Conservation (phyloP, 2,113 vertebrate genomes). For the Melospiza georgiana region DNA sequence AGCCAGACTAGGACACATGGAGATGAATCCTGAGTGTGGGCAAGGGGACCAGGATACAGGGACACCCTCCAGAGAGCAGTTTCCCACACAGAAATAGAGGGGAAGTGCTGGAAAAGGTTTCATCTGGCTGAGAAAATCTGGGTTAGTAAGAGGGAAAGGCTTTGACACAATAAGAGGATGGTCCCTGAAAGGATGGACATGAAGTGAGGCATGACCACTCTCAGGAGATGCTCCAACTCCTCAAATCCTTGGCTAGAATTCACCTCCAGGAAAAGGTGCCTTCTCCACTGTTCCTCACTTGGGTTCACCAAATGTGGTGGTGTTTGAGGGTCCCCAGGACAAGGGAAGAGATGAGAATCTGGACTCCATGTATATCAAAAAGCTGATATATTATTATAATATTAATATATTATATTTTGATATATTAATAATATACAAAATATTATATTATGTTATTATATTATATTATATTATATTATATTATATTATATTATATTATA, state of each 20-base stretch:
- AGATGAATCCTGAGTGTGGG: neutral
- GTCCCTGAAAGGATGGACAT: rapidly evolving
- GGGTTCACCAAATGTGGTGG: too few species aligned
- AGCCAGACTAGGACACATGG: neutral
- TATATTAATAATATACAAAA: too few species aligned
- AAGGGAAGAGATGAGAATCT: too few species aligned
- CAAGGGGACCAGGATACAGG: neutral
- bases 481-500: too few species aligned
- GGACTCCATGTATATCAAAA: too few species aligned
- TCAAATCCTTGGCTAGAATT: neutral
- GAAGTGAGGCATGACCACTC: neutral
- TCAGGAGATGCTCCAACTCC: neutral
- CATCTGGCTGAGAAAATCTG: neutral
- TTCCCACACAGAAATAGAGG: neutral
- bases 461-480: too few species aligned
- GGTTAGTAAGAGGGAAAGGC: neutral
- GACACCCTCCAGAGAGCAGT: neutral
- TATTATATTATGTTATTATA: too few species aligned
- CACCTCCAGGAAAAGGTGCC: neutral
- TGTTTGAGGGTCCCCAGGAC: too few species aligned
- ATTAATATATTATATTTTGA: too few species aligned
- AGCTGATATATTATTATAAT: too few species aligned
- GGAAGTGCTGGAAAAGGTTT: neutral
- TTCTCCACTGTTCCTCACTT: neutral
- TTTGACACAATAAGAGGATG: neutral